Evolutionary conservation across 92 coral and sea anemone species (phyloP), one percentile per base, ranked within the genome.

Genomic region (Epizoanthus scotinus): DNA sequence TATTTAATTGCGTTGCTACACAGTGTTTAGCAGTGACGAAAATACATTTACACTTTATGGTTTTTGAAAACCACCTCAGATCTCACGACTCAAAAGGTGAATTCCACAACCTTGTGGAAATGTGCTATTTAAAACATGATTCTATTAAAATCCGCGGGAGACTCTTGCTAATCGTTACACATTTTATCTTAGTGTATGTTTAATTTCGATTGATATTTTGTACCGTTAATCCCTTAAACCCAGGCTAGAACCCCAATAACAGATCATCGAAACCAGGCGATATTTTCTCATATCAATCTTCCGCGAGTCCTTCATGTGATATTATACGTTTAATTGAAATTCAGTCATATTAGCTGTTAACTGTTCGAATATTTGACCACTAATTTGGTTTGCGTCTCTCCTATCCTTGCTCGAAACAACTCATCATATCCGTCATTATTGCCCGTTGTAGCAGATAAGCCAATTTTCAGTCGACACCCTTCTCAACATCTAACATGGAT

Each of bases 111-210:
- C 15, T 47, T 47, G 52, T 9, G 40, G 40, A 0, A 6, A 6
- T 34, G 40, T 34, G 40, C 40, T 47, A 1, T 9, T 47, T 47
- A 47, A 47, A 10, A 47, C 14, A 47, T 10, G 52, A 12, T 47
- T 47, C 52, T 47, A 47, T 12, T n/a, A n/a, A 5, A 64, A 26
- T 63, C 69, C 29, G 27, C 40, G 36, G 40, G 44, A 38, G 31
- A n/a, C 27, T 47, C 52, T 4, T 47, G 15, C 52, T 47, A 47
- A 47, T 10, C 24, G 6, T 64, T 64, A 5, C 20, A 29, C 18
- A 10, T 38, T 64, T 64, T 64, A 64, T 64, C 70, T 64, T 62
- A 26, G 12, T 60, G 28, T 15, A 19, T 38, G 70, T 64, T 27
- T 64, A 38, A 28, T 64, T 64, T 15, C 44, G n/a, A 64, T 64